Evolutionary conservation across 2,888 invertebrate species (phyloP).

Genomic region (Chymomyza procnemis): DNA sequence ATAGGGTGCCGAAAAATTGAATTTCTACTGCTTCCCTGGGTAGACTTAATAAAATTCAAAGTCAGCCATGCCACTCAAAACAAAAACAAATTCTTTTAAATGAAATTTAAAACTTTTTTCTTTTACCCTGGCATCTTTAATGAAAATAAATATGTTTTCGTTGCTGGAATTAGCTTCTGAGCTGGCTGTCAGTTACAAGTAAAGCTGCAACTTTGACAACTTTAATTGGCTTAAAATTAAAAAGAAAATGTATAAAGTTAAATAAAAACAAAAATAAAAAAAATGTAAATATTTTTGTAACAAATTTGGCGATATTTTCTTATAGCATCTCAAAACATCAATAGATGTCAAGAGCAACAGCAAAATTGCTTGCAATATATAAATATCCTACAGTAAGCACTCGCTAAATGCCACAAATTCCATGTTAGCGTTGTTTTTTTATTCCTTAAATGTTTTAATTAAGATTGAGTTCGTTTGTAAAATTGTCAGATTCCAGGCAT

Average conservation of each 20-base stretch:
- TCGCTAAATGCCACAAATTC: no score
- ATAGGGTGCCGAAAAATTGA: neutral
- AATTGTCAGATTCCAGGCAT: no score
- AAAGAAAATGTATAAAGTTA: constrained; percentile 12
- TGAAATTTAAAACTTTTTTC: constrained; percentile 61
- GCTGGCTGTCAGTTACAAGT: constrained; percentile 23
- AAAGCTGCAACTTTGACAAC: constrained; percentile 53
- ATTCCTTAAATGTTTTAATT: no score
- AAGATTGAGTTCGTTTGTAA: no score
- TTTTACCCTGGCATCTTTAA: constrained; percentile 52
- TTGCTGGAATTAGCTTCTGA: constrained; percentile 49
- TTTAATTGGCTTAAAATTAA: constrained; percentile 69
- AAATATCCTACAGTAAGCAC: no score
- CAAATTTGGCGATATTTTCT: neutral
- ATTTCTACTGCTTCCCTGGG: neutral
- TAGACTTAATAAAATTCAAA: neutral
- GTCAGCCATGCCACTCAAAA: neutral
- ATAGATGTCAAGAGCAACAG: neutral
- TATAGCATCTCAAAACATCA: neutral
- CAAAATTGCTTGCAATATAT: no score
- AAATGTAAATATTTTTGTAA: neutral
- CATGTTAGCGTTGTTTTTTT: no score
- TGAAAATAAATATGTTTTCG: constrained; percentile 60
- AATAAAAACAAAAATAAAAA: neutral
- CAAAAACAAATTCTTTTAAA: constrained; percentile 44